A percentile compares a stretch with the other conserved stretches of the same genome.
Evolutionary conservation across 2,888 invertebrate species (phyloP).

Genomic region (Acleris literana): DNA sequence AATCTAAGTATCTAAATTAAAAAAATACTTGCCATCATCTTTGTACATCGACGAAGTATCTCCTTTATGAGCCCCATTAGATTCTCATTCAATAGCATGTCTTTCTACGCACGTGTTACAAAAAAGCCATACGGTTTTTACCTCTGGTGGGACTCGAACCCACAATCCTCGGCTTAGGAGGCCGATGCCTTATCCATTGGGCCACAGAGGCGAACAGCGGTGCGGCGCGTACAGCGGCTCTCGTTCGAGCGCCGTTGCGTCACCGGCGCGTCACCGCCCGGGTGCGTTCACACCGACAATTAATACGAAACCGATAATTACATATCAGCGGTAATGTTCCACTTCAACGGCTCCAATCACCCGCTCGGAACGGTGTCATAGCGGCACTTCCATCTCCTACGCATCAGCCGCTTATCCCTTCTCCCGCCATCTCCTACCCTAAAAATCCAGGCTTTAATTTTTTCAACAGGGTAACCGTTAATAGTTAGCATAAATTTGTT

Average conservation of each 20-base stretch:
- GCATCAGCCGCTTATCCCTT: not conserved
- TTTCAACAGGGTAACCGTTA: not conserved
- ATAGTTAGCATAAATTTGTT: not conserved
- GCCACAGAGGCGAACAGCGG: slow-evolving; percentile 92
- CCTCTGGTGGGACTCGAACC: slow-evolving; percentile 95
- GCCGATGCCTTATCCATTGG: slow-evolving; percentile 93
- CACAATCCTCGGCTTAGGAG: slow-evolving; percentile 93
- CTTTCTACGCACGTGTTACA: slow-evolving; percentile 40
- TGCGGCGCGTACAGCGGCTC: slow-evolving; percentile 89
- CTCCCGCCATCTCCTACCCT: not conserved
- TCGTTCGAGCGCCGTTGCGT: slow-evolving; percentile 59
- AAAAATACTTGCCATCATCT: not conserved
- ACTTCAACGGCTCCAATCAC: slow-evolving; percentile 13
- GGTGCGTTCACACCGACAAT: slow-evolving; percentile 55
- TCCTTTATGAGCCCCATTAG: not conserved
- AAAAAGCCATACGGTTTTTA: slow-evolving; percentile 69
- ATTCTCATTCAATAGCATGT: not conserved
- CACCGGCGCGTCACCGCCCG: slow-evolving; percentile 53
- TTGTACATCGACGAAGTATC: not conserved
- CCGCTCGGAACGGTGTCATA: slow-evolving; percentile 21
- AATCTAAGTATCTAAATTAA: not conserved
- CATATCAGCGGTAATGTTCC: slow-evolving; percentile 30
- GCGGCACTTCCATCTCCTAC: not conserved
- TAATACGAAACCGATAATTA: slow-evolving; percentile 46
- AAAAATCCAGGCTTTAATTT: not conserved